Evolutionary conservation across 2,797 vertebrate species (phyloP).

Genomic region (Channallabes apus): DNA sequence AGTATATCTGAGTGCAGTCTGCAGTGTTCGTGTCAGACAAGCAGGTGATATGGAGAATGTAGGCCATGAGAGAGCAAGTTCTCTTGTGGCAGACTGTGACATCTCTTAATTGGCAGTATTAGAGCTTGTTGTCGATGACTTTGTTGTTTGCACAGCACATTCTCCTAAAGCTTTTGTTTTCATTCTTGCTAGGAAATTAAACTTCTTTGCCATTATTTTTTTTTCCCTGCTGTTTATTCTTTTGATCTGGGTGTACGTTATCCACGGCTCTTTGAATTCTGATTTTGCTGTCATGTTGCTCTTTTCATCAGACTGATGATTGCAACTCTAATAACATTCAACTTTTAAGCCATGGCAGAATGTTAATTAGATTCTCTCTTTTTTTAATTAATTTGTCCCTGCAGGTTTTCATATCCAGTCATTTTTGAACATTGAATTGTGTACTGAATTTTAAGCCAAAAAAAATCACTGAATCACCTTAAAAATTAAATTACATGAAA

Average conservation of each 20-base stretch:
- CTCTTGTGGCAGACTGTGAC: constrained; percentile 48
- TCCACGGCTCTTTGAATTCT: constrained; percentile 82
- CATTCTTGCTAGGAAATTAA: constrained; percentile 68
- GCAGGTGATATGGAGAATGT: constrained; percentile 51
- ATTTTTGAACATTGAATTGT: constrained; percentile 69
- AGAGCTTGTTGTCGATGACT: constrained; percentile 53
- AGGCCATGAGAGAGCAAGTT: constrained; percentile 45
- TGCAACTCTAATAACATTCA: constrained; percentile 83
- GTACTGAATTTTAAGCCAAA: constrained; percentile 73
- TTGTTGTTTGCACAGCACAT: constrained; percentile 53
- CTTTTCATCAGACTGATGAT: constrained; percentile 79
- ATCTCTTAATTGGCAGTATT: constrained; percentile 57
- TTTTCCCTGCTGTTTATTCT: constrained; percentile 77
- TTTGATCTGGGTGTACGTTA: constrained; percentile 86
- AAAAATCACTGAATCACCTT: constrained; percentile 64
- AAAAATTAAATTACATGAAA: constrained; percentile 71
- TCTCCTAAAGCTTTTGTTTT: constrained; percentile 58
- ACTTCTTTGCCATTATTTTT: constrained; percentile 59
- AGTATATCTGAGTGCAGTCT: constrained; percentile 48
- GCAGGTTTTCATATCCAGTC: constrained; percentile 80
- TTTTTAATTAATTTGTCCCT: constrained; percentile 82
- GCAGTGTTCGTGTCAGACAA: constrained; percentile 27
- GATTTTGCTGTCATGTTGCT: constrained; percentile 82
- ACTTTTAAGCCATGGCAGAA: constrained; percentile 82
- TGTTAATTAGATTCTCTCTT: constrained; percentile 78